Conservation (phyloP, 2,113 vertebrate genomes). For the Sceloporus undulatus region DNA sequence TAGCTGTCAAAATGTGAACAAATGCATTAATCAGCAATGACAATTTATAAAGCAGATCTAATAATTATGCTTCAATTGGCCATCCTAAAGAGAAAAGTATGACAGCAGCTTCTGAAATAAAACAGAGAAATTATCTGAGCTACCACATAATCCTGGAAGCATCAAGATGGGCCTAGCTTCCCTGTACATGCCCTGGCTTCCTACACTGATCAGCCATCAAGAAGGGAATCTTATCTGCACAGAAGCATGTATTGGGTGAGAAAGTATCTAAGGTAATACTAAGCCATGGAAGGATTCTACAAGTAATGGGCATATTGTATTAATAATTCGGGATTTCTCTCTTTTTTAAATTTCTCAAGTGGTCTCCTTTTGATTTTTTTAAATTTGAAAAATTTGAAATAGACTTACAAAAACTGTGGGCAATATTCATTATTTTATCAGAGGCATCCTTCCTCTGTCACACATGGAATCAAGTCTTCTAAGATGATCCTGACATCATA, state of each 20-base stretch:
- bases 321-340: neutral
- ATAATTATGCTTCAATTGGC: neutral
- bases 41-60: neutral
- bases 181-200: neutral
- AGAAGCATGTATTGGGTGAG: neutral
- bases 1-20: neutral
- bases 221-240: neutral
- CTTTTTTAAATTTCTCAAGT: neutral
- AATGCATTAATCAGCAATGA: neutral
- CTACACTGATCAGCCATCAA: neutral
- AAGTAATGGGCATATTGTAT: neutral
- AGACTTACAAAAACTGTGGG: too few species aligned
- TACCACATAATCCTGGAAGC: neutral
- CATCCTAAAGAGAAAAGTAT: neutral
- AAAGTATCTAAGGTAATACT: too few species aligned
- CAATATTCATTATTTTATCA: too few species aligned
- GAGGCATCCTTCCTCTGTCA: too few species aligned
- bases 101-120: neutral
- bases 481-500: too few species aligned
- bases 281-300: neutral
- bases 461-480: too few species aligned
- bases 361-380: neutral
- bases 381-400: too few species aligned
- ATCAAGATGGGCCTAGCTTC: neutral
- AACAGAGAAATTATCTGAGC: neutral